Evolutionary conservation across 2,797 vertebrate species (phyloP).

Genomic region (Lepilemur septentrionalis): DNA sequence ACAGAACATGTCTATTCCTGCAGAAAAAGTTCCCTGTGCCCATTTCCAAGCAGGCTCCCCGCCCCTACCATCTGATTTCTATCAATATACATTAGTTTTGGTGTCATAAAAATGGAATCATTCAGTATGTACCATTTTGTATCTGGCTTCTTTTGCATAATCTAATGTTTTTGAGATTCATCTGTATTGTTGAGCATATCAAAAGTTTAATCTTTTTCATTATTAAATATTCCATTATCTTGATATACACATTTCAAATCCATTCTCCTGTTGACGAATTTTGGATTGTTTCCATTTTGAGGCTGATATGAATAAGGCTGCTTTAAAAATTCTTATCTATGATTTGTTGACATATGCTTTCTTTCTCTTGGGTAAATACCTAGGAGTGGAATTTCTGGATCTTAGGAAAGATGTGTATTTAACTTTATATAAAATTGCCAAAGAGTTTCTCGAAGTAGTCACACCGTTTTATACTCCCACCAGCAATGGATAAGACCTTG

Average conservation of each 20-base stretch:
- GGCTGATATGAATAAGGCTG: background rate
- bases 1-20: background rate
- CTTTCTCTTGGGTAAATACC: slow-evolving; percentile 24
- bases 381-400: background rate
- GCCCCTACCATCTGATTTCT: background rate
- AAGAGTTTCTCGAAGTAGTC: background rate
- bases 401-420: background rate
- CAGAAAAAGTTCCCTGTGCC: background rate
- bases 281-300: background rate
- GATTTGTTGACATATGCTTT: background rate
- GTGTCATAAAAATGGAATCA: slow-evolving; percentile 19
- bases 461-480: background rate
- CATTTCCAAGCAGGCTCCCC: background rate
- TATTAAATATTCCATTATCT: background rate
- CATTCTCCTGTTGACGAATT: background rate
- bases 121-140: background rate
- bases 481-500: background rate
- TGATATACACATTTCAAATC: background rate
- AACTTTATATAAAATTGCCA: background rate
- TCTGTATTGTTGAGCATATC: background rate
- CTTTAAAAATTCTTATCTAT: background rate
- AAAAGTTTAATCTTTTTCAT: background rate
- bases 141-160: background rate
- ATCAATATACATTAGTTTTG: background rate
- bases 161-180: background rate